phyloP scores from a whole-genome alignment of 2,888 invertebrate genomes.

The Cantharis nigra region DNA sequence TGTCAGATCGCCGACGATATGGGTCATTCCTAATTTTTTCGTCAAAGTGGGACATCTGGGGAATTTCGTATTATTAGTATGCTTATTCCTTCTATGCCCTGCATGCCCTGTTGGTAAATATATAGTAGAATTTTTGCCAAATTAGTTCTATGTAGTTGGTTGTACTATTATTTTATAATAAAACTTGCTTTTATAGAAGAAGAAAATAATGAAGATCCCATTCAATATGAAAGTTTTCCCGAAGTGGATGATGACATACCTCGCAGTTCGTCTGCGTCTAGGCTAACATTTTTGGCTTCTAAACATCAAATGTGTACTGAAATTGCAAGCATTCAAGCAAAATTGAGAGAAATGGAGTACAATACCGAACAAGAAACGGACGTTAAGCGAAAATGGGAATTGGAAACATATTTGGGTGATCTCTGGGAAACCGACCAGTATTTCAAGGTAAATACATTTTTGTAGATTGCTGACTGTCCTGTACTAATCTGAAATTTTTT shows the following conservation, averaged over 20 bases:
- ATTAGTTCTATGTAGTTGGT: too few species aligned
- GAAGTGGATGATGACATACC: neutral
- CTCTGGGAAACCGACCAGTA: neutral
- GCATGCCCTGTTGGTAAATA: too few species aligned
- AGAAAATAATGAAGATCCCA: too few species aligned
- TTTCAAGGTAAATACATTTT: constrained; percentile 43
- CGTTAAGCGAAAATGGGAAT: neutral
- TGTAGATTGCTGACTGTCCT: too few species aligned
- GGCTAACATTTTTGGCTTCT: neutral
- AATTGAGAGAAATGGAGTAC: neutral
- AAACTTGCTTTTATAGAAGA: neutral
- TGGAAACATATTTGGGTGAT: neutral
- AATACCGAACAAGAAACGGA: neutral
- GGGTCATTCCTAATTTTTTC: too few species aligned
- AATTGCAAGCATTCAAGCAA: neutral
- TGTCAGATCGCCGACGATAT: too few species aligned
- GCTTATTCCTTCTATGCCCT: too few species aligned
- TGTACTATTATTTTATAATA: too few species aligned
- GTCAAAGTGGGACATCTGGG: too few species aligned
- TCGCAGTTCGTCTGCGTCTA: neutral
- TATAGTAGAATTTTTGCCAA: too few species aligned
- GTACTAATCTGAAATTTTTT: neutral
- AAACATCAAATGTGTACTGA: neutral
- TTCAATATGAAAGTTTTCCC: too few species aligned
- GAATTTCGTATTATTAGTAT: too few species aligned